Evolutionary conservation across 2,113 vertebrate genomes (phyloP), one percentile per base, ranked within the genome.

Genomic region (Chaenogobius annularis): DNA sequence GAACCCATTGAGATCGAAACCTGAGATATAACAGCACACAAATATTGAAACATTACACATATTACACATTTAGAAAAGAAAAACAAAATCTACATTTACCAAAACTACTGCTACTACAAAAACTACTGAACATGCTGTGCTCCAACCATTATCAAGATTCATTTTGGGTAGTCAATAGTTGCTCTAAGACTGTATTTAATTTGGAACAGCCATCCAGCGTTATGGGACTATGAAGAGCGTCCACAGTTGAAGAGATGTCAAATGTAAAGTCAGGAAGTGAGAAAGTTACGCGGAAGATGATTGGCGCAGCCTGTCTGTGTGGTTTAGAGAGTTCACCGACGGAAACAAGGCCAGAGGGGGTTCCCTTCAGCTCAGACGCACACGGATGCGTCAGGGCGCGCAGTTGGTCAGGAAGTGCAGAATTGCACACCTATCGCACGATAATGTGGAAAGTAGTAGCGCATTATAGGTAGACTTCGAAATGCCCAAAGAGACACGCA

Each of bases 401-500:
- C 61, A 63, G 61, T 40, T 17, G 35, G 61, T 11, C 61, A 63
- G 61, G 61, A 63, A 63, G 61, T 63, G 61, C 61, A 10, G 19
- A n/a, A 19, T n/a, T 43, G 35, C 17, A 12, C 3, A 35, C 35
- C 4, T 43, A 35, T 40, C 61, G 35, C 17, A 63, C 19, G 20
- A 43, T n/a, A 63, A 63, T 63, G 61, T 40, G 61, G 17, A 20
- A 9, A 63, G 14, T 17, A 63, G 7, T 9, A 15, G 15, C 6
- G 17, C 15, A n/a, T 26, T 23, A 58, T 7, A 14, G 23, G 37
- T 63, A 40, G 40, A 52, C 67, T 54, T 65, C 70, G 81, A 65
- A 67, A 92, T 92, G 92, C 92, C 91, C 58, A 94, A 94, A 80
- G 87, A 92, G 83, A 72, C 65, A 26, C 81, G 88, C 80, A 86